Evolutionary conservation across 2,797 vertebrate species (phyloP), one percentile per base, ranked within the genome.

Genomic region (Halcyon badia): DNA sequence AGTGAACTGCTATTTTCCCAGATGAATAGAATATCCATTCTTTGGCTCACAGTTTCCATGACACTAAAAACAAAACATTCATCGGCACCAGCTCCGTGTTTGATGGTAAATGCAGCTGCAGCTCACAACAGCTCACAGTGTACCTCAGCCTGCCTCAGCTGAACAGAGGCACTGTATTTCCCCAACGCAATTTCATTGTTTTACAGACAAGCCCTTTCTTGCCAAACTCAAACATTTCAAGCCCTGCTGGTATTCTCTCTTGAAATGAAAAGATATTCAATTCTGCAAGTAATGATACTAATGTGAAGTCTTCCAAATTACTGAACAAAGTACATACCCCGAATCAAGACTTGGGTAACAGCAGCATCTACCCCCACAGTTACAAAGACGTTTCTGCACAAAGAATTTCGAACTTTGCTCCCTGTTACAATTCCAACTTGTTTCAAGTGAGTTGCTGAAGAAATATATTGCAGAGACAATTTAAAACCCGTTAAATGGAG

Each of bases 51-150:
- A 97, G 98, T 98, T 98, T 98, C 98, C 98, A 98, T 98, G 98
- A 98, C 98, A 98, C 97, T 98, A 98, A 98, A 98, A 98, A 97
- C 97, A 98, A 98, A 98, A 98, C 98, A 98, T 95, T 97, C 97
- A 97, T 98, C 97, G 96, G 97, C 96, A 98, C 93, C 94, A 97
- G 94, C 94, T 95, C 96, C 39, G 90, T 97, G 97, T 98, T 95
- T 98, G 97, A 98, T 98, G 97, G 97, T 96, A 98, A 98, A 98
- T 97, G 97, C 98, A 98, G 97, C 98, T 98, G 98, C 97, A 98
- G 96, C 91, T 98, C 95, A 18, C 91, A 97, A 96, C 96, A 97
- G 97, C 97, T 97, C 95, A 7, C 94, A 93, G 97, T 90, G 93
- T 97, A 96, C 94, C 95, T 96, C 90, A 78, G 83, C 86, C 88